These are phyloP conservation scores for Verasper variegatus DNA, from an alignment of 2,113 vertebrate genomes.

Conservation along the genomic window DNA sequence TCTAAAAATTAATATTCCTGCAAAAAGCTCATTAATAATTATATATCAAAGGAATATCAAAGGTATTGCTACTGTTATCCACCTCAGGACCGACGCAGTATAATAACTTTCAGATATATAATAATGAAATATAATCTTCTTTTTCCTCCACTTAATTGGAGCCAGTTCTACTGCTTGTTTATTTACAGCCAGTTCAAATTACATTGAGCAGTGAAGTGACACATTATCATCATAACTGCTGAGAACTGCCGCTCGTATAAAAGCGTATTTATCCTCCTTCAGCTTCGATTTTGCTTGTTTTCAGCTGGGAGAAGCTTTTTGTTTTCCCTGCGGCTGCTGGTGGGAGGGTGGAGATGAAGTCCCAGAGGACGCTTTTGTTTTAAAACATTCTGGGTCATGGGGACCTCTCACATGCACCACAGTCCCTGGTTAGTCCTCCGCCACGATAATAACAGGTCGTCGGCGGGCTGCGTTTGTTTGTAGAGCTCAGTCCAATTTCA, in stretches of 20 bases:
- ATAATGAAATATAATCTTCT: constrained; percentile 12
- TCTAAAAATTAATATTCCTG: too few species aligned
- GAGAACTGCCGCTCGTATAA: neutral
- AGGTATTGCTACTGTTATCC: neutral
- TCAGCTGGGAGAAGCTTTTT: constrained; percentile 6
- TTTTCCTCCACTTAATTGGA: constrained; percentile 54
- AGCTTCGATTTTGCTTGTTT: neutral
- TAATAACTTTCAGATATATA: neutral
- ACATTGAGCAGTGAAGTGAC: constrained; percentile 42
- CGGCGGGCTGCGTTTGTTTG: neutral
- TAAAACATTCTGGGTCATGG: constrained; percentile 20
- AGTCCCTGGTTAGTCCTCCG: neutral
- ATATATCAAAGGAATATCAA: too few species aligned
- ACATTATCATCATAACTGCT: constrained; percentile 18
- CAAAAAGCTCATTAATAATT: too few species aligned
- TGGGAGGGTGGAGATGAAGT: constrained; percentile 34
- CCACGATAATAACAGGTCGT: constrained; percentile 1
- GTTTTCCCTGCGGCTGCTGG: neutral
- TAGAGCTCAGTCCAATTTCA: constrained; percentile 34
- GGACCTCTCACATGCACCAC: constrained; percentile 39
- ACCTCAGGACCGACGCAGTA: neutral
- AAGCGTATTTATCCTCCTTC: neutral
- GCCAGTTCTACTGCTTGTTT: constrained; percentile 43
- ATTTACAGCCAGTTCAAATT: constrained; percentile 54
- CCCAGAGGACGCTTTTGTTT: constrained; percentile 45